phyloP scores from a whole-genome alignment of 2,888 invertebrate species.

The Cremastinae sp. region DNA sequence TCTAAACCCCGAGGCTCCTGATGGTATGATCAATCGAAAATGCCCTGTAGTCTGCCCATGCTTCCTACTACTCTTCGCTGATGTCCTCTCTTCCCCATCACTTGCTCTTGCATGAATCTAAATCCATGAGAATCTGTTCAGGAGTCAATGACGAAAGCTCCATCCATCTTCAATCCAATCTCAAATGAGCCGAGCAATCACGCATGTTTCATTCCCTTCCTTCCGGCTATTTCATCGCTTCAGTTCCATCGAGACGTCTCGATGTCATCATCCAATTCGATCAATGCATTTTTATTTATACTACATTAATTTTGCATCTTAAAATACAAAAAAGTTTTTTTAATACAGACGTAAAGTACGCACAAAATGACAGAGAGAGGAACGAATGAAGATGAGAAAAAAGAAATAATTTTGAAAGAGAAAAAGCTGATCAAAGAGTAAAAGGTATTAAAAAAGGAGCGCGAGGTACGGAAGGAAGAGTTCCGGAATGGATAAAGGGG shows the following conservation, averaged over 20 bases:
- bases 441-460: conserved; percentile 52
- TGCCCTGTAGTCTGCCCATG: conserved; percentile 38
- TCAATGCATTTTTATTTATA: conserved; percentile 50
- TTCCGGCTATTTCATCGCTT: neutral
- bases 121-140: conserved; percentile 53
- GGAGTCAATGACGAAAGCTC: conserved; percentile 42
- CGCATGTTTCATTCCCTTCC: conserved; percentile 23
- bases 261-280: conserved; percentile 62
- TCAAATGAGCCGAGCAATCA: conserved; percentile 48
- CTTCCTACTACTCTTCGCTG: conserved; percentile 27
- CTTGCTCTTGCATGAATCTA: conserved; percentile 27
- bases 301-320: too few species aligned
- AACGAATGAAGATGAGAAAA: conserved; percentile 21
- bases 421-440: conserved; percentile 35
- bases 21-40: conserved; percentile 48
- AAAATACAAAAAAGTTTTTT: too few species aligned
- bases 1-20: conserved; percentile 51
- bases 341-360: neutral
- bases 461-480: conserved; percentile 31
- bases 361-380: neutral
- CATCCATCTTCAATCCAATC: conserved; percentile 55
- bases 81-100: neutral
- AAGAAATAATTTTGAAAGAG: conserved; percentile 4
- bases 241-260: neutral
- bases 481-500: conserved; percentile 39